Evolutionary conservation across 2,797 vertebrate genomes (phyloP).

Genomic region (Tapirus indicus): DNA sequence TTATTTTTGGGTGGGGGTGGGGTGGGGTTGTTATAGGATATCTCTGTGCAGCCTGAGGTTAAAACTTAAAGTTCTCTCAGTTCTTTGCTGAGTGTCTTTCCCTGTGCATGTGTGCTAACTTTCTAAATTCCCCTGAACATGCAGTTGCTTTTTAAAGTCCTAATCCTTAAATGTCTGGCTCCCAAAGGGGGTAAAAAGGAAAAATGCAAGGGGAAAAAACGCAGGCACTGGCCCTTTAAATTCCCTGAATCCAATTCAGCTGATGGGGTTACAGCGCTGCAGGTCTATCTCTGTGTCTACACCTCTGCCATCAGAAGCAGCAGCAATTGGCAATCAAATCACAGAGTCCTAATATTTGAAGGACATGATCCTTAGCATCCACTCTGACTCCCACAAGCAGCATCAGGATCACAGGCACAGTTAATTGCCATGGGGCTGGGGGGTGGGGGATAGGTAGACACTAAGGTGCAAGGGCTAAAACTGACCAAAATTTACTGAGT

Average conservation of each 20-base stretch:
- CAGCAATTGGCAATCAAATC: not conserved
- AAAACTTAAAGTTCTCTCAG: not conserved
- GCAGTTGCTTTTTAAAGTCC: not conserved
- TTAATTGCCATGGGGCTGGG: not conserved
- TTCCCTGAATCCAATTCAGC: not conserved
- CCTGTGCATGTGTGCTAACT: not conserved
- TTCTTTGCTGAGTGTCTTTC: not conserved
- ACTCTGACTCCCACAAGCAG: not conserved
- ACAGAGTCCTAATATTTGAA: not conserved
- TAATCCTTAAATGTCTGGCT: not conserved
- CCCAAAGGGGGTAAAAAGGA: not conserved
- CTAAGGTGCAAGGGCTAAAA: not conserved
- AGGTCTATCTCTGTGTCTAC: not conserved
- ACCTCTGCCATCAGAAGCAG: not conserved
- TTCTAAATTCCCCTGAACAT: not conserved
- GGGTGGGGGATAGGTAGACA: not conserved
- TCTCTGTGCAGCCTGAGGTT: not conserved
- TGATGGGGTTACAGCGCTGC: fast-evolving
- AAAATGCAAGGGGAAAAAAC: not conserved
- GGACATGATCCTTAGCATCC: not conserved
- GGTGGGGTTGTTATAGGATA: not conserved
- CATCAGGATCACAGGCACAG: not conserved
- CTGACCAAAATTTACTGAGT: not conserved
- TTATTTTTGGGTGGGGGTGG: not conserved
- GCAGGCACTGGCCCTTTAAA: not conserved